These are phyloP conservation scores for Pammene aurita DNA, from an alignment of 2,888 invertebrate genomes.

Conservation along the genomic window DNA sequence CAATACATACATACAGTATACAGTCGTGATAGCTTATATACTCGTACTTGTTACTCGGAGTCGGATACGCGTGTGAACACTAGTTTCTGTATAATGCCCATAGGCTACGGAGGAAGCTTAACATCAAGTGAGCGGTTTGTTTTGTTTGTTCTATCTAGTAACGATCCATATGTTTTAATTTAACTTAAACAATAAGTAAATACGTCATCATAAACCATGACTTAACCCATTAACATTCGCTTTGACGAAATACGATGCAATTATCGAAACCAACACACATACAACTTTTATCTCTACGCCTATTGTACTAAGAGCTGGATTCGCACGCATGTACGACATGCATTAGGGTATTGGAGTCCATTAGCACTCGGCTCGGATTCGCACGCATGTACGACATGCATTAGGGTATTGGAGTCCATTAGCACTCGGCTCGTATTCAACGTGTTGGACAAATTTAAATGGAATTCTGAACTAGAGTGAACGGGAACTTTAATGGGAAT, in stretches of 20 bases:
- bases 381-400: too few relatives aligned
- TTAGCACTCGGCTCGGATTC: not conserved
- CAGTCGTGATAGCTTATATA: too few relatives aligned
- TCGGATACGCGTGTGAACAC: too few relatives aligned
- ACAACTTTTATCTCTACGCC: not conserved
- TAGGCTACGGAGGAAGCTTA: too few relatives aligned
- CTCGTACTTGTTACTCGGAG: too few relatives aligned
- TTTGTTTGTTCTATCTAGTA: too few relatives aligned
- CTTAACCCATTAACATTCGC: not conserved
- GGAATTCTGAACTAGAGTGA: not conserved
- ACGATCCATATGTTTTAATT: too few relatives aligned
- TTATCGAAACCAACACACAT: not conserved
- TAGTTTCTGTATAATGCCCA: too few relatives aligned
- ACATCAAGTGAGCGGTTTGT: too few relatives aligned
- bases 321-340: not conserved
- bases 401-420: slow-evolving; percentile 1
- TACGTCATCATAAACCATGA: too few relatives aligned
- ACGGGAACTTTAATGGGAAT: not conserved
- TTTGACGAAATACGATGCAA: slow-evolving; percentile 7
- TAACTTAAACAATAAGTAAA: too few relatives aligned
- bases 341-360: not conserved
- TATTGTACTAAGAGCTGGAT: not conserved
- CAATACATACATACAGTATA: too few relatives aligned
- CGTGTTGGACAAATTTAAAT: slow-evolving; percentile 6
- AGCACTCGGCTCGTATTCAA: not conserved